Percentiles rank a stretch among this genome's conserved stretches.
Evolutionary conservation across 2,797 vertebrate genomes (phyloP).

Genomic region (Morelia viridis): DNA sequence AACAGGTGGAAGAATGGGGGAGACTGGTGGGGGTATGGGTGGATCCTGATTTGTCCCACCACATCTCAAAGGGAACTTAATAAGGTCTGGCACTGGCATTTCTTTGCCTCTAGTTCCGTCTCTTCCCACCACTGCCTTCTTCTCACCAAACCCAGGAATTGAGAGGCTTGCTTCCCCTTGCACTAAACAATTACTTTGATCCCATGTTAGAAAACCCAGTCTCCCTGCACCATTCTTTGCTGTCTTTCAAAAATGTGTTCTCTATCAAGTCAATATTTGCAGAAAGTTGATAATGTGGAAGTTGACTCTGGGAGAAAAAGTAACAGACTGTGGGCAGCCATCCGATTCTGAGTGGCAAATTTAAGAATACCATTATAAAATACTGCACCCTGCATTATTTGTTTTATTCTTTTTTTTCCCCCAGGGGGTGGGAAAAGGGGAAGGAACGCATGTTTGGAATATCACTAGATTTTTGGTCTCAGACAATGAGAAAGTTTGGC

Average conservation of each 20-base stretch:
- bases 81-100: background rate
- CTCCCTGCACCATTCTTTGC: background rate
- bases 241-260: background rate
- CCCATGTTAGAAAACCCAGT: background rate
- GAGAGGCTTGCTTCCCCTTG: background rate
- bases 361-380: background rate
- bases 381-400: background rate
- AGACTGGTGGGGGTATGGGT: background rate
- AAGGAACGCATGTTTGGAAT: background rate
- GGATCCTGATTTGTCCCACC: background rate
- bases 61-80: background rate
- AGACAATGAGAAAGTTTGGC: background rate
- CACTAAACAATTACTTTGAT: background rate
- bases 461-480: background rate
- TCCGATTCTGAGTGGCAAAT: background rate
- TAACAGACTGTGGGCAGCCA: background rate
- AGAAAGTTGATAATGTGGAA: background rate
- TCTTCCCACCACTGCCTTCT: constrained; percentile 36
- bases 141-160: constrained; percentile 47
- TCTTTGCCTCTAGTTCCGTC: background rate
- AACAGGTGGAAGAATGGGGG: background rate
- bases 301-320: background rate
- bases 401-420: background rate
- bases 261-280: background rate
- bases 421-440: background rate